Base-by-base conservation (phyloP, 2,113 vertebrate genomes). In the Oreotrochilus melanogaster region DNA sequence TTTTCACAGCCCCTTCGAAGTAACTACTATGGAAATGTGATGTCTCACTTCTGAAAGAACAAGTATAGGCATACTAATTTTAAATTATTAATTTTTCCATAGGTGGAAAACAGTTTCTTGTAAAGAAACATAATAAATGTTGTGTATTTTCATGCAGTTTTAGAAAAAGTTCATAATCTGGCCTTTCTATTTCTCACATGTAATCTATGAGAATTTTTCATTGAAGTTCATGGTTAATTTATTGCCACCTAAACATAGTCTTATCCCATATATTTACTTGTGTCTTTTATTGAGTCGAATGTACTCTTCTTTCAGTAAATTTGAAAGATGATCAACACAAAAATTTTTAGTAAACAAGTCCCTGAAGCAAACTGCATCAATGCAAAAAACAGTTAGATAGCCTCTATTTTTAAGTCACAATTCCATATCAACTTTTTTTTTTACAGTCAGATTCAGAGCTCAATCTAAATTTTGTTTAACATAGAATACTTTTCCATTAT, bases 1-100 rank as follows among this genome's bases (percentile, higher is more conserved):
- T 96, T 95, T 95, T 90, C 93, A 92, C 75, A 95, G 62, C 7
- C 69, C 27, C 85, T 96, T 92, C 15, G 2, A 93, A 95, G 88
- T 76, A 95, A 67, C 79, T 78, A 23, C 69, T 64, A 15, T 76
- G 30, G 82, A 96, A 96, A 27, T 35, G n/a, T 83, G 54, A 90
- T 83, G 28, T 93, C 74, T 88, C 75, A 56, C 42, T 95, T 95
- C 78, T 57, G 56, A 61, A 89, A 48, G 17, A 88, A 62, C 51
- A 78, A 58, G 31, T 50, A 5, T 31, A 88, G 39, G 76, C 18
- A n/a, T 25, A 35, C 4, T 21, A 1, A 30, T 72, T 86, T 82
- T 88, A 78, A 7, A 18, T 66, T 74, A 51, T 78, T 84, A 64
- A 7, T 82, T 92, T 81, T 69, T 42, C 33, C 15, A 19, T 27